Base-by-base conservation (phyloP, 2,888 invertebrate species). In the Tolmerus cingulatus region DNA sequence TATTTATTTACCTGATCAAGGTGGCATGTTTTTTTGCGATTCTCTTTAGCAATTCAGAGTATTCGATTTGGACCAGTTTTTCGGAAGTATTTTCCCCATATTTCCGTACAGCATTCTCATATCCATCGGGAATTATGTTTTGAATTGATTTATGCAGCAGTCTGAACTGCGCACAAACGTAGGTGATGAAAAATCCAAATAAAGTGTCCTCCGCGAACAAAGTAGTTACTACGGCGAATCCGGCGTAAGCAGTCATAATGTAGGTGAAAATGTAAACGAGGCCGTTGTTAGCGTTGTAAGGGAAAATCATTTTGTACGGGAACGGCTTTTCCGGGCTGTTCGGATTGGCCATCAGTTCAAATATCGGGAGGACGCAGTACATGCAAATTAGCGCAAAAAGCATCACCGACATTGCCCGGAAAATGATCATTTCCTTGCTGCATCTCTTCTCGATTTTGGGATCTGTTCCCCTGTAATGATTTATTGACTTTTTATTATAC, bases 231-330 rank as follows among this genome's bases (percentile, higher is more conserved):
- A 92, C 92, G 88, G 91, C 91, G 46, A 92, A 90, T 5, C 92
- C 93, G 16, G 92, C 92, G 81, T 90, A 91, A 0, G 92, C 90
- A 0, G 92, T 92, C 82, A 92, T 91, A 2, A 92, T 86, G 82
- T 92, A 92, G 1, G 92, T 92, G 4, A 91, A 23, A 1, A 90
- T 88, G 88, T 93, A 92, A 27, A 87, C 86, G 90, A 90, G 90
- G 40, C 90, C 91, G 4, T 88, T 89, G 79, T 92, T 89, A 0
- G 92, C 91, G 88, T 92, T 89, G 86, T 89, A 92, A 0, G 92
- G 92, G 87, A 93, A 93, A 1, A 90, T 85, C 92, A 92, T 92
- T 90, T 92, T 92, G 84, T 93, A 92, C 0, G 92, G 92, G 89
- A 92, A 93, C n/a, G 92, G 92, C 87, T 91, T 92, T 34, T 90